Percentiles rank a stretch among this genome's conserved stretches.
Conservation (phyloP, 1,140 invertebrate genomes). For the Battus philenor region DNA sequence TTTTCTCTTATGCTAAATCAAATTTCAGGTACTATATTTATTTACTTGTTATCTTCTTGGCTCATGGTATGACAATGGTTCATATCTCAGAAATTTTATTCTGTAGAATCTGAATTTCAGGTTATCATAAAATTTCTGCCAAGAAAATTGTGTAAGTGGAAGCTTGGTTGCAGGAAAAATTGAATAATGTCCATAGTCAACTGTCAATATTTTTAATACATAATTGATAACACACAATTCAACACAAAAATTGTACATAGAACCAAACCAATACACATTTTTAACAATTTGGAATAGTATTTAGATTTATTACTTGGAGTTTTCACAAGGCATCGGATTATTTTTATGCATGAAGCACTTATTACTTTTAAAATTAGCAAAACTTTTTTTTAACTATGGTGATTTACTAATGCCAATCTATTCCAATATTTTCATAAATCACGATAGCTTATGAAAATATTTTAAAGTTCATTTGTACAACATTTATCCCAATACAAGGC, state of each 20-base stretch:
- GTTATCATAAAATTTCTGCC: no score
- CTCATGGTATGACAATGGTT: no score
- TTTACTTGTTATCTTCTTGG: no score
- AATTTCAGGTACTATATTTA: no score
- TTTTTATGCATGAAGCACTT: no score
- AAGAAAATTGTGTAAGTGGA: no score
- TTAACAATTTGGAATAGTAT: conserved; percentile 15
- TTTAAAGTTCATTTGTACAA: conserved; percentile 4
- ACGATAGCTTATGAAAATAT: not conserved
- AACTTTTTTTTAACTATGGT: no score
- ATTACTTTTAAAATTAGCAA: no score
- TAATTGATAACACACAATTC: conserved; percentile 15
- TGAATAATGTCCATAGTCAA: conserved; percentile 12
- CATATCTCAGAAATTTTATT: no score
- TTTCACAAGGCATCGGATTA: conserved; percentile 1
- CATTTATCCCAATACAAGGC: conserved; percentile 12
- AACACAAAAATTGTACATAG: conserved; percentile 12
- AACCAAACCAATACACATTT: conserved; percentile 3
- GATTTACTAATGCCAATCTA: no score
- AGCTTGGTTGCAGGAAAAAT: not conserved
- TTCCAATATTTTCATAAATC: not conserved
- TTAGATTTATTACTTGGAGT: not conserved
- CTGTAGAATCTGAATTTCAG: no score
- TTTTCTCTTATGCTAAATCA: no score
- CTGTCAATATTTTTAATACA: conserved; percentile 16